Evolutionary conservation across 1,140 invertebrate species (phyloP), one percentile per base, ranked within the genome.

Genomic region (Drosophila kikkawai): DNA sequence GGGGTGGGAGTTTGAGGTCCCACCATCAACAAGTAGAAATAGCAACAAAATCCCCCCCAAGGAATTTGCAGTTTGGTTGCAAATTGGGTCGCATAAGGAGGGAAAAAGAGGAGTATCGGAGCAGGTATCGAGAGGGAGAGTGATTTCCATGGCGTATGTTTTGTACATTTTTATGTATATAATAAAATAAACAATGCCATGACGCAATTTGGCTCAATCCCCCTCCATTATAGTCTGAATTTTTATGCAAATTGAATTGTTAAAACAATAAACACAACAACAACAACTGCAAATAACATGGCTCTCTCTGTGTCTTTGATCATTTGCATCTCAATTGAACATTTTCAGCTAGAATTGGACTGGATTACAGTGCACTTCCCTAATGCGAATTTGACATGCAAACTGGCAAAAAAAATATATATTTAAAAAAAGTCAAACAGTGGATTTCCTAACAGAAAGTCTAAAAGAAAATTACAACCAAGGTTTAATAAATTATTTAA

Each of bases 271-370:
- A 87, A 81, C 66, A 69, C 29, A 47, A 66, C 55, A 79, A 66
- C 57, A 84, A 61, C 50, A 44, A 68, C 67, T 37, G 64, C 67
- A 71, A 58, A 70, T 47, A 71, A 71, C 51, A 58, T 48, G 36
- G 42, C 51, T 48, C 57, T 59, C 36, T 48, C 57, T 59, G 32
- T 59, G 32, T 69, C 45, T 59, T 26, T 67, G 59, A 55, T 63
- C 68, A 86, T 90, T 88, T 88, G 84, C 80, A 88, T 88, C 59
- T 70, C 77, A 90, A 90, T 81, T 80, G 68, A 76, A 60, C 75
- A 74, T 41, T 2, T 77, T 45, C 22, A 47, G 7, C 17, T 50
- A 73, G 53, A 73, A 59, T 71, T 26, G 53, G 51, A 71, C 67
- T 41, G 48, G 48, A 68, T 68, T 55, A n/a, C 15, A 64, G 17